Conservation (phyloP, 2,113 vertebrate genomes). For the Hippocampus mohnikei region DNA sequence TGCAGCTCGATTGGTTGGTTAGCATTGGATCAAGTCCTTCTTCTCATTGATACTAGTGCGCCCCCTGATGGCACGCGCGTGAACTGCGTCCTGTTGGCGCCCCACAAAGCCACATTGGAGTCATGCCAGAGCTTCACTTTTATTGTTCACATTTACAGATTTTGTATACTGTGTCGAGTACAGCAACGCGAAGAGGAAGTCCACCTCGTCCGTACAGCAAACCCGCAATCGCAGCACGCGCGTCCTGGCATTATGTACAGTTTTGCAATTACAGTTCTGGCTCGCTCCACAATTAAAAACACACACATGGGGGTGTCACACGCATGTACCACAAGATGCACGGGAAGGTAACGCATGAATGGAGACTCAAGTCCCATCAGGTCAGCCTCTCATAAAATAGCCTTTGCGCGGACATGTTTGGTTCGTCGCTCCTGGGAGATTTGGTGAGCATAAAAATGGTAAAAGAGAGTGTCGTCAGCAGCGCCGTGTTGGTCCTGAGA, state of each 20-base stretch:
- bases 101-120: neutral
- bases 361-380: neutral
- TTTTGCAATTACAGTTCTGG: slow-evolving; percentile 15
- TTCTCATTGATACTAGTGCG: neutral
- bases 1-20: too few species aligned
- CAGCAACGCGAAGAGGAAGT: slow-evolving; percentile 45
- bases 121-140: slow-evolving; percentile 59
- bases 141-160: slow-evolving; percentile 62
- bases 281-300: slow-evolving; percentile 30
- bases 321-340: slow-evolving; percentile 2
- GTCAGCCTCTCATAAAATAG: slow-evolving; percentile 3
- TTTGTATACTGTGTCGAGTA: slow-evolving; percentile 42
- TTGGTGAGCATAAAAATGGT: slow-evolving; percentile 14
- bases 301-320: slow-evolving; percentile 6
- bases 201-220: slow-evolving; percentile 44
- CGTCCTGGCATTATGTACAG: slow-evolving; percentile 47
- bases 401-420: slow-evolving; percentile 8
- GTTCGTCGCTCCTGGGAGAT: slow-evolving; percentile 3
- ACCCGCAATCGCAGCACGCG: slow-evolving; percentile 30
- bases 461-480: slow-evolving; percentile 32
- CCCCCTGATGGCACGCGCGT: neutral
- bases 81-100: neutral
- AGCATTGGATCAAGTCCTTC: too few species aligned
- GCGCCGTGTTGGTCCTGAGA: slow-evolving; percentile 47
- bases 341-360: slow-evolving; percentile 7